phyloP scores from a whole-genome alignment of 2,113 vertebrate species.

The Capreolus pygargus region DNA sequence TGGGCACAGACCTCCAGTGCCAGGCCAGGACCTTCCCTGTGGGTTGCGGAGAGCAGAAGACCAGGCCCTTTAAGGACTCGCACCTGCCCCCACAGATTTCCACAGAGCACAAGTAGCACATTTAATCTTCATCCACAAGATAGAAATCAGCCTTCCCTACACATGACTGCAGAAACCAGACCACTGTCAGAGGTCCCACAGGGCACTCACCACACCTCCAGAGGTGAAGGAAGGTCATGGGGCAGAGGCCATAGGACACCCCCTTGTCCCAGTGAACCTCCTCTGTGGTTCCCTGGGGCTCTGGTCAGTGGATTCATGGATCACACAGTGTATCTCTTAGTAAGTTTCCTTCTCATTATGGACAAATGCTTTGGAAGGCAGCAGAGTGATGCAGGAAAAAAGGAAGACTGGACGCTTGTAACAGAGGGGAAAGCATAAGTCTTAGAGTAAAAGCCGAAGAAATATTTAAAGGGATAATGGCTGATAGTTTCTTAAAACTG shows the following conservation, averaged over 20 bases:
- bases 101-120: fast-evolving
- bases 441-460: background rate
- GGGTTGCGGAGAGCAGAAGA: background rate
- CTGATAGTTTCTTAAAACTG: background rate
- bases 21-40: background rate
- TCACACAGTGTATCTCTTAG: too few species aligned
- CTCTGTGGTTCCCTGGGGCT: background rate
- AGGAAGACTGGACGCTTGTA: background rate
- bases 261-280: fast-evolving
- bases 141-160: background rate
- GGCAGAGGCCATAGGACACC: background rate
- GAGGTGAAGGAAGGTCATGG: background rate
- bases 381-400: background rate
- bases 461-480: background rate
- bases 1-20: background rate
- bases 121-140: background rate
- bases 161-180: too few species aligned
- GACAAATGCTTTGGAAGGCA: background rate
- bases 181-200: background rate
- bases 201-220: fast-evolving
- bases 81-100: fast-evolving
- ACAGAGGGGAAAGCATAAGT: background rate
- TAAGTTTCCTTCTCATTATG: fast-evolving
- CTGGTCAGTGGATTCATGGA: background rate
- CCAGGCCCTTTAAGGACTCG: background rate